Conservation (phyloP, 2,797 vertebrate species). For the Micrastur ruficollis region DNA sequence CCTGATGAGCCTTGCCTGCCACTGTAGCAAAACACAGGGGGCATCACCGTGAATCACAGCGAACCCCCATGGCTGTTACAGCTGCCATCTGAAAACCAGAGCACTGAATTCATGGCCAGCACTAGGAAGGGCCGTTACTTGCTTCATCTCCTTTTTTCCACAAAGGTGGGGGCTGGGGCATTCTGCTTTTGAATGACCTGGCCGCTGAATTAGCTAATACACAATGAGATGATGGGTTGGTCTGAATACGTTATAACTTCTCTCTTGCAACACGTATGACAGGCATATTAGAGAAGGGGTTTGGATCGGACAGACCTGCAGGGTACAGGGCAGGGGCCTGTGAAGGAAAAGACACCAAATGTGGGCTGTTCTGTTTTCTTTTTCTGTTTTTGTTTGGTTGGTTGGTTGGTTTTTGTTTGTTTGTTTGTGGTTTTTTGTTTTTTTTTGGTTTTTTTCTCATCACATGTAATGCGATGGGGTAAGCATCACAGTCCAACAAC, state of each 20-base stretch:
- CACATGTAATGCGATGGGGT: not conserved
- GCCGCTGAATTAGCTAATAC: not conserved
- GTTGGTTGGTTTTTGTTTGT: no score
- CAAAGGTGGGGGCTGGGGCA: not conserved
- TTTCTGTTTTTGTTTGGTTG: not conserved
- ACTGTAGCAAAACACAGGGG: not conserved
- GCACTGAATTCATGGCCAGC: not conserved
- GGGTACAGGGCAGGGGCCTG: not conserved
- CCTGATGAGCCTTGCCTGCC: not conserved
- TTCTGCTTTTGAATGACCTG: not conserved
- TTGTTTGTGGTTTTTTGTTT: no score
- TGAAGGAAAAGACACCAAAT: not conserved
- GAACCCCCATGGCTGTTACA: not conserved
- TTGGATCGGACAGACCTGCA: not conserved
- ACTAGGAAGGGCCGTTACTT: not conserved
- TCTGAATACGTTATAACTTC: not conserved
- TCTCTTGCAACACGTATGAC: not conserved
- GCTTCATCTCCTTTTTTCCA: not conserved
- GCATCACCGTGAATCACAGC: rapidly evolving
- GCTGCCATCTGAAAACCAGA: not conserved
- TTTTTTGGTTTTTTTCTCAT: not conserved
- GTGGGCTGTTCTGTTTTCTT: not conserved
- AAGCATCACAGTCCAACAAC: not conserved
- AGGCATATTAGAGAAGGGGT: not conserved
- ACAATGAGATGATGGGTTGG: not conserved